phyloP scores from a whole-genome alignment of 2,113 vertebrate species.

The Sinocyclocheilus rhinocerous region DNA sequence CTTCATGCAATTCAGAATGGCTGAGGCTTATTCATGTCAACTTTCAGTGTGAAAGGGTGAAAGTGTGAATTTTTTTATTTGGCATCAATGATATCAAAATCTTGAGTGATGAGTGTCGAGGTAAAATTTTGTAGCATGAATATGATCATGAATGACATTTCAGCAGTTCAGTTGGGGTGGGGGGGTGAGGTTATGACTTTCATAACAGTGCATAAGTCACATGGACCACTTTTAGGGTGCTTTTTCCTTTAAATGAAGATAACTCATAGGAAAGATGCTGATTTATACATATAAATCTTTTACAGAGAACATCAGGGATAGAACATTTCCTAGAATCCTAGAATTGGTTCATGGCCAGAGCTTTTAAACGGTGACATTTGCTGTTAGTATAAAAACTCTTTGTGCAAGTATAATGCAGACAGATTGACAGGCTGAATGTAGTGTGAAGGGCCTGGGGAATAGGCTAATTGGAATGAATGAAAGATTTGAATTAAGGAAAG shows the following conservation, averaged over 20 bases:
- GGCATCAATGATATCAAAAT: no score
- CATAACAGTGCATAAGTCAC: no score
- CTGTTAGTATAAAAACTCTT: constrained; percentile 56
- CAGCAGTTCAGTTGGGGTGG: no score
- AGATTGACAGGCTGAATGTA: constrained; percentile 63
- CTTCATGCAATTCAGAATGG: no score
- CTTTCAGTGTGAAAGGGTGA: no score
- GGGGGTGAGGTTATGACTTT: no score
- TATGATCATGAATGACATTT: no score
- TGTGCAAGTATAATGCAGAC: constrained; percentile 54
- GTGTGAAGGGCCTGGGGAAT: constrained; percentile 57
- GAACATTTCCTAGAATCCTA: not conserved
- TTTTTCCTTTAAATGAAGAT: not conserved
- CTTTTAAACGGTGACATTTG: constrained; percentile 36
- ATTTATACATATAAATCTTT: not conserved
- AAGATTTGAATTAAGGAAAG: constrained; percentile 70
- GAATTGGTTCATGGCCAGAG: not conserved
- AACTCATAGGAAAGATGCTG: not conserved
- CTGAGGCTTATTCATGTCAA: no score
- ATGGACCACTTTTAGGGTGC: not conserved
- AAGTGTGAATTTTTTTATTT: no score
- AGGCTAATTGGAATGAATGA: constrained; percentile 71
- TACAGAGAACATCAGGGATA: not conserved
- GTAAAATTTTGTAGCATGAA: no score
- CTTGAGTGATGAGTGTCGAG: no score